Evolutionary conservation across 2,888 invertebrate species (phyloP), one percentile per base, ranked within the genome.

Genomic region (Ectemnius lituratus): DNA sequence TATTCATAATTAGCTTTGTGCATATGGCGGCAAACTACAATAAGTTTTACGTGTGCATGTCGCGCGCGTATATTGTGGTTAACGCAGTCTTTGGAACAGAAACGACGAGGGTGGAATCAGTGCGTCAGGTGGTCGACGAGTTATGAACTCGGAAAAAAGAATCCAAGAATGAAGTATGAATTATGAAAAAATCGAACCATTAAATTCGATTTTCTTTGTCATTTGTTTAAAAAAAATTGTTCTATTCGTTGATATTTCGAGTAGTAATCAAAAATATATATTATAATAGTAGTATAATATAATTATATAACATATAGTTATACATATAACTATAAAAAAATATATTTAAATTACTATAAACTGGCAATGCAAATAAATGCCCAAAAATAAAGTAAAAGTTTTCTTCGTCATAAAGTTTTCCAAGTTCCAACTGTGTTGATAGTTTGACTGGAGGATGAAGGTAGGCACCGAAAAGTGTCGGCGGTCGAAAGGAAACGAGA

Each of bases 1-100:
- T 81, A 70, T 63, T 67, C 52, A 47, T 76, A 81, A 81, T 81
- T 81, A 74, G 58, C 28, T 23, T 13, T 37, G 59, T 65, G 57
- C 76, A 58, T 66, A 67, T 67, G 70, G 56, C n/a, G 52, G 14
- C n/a, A 66, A 28, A 14, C 62, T 16, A 58, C 2, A 46, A 56
- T 70, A 57, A 52, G 59, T 68, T 64, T 60, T 57, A 62, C 14
- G 13, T 13, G 56, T 20, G 23, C 23, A 23, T 20, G 16, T 5
- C 16, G 52, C 62, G 66, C 61, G 64, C 2, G 45, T 6, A 60
- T 68, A 57, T 14, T 6, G 23, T 23, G 23, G 23, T 23, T 23
- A 3, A 3, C 23, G 23, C 23, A 14, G 0, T 23, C 49, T 27
- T 23, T 79, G 66, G 72, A 79, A 73, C 78, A 46, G 52, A 63